Conservation (phyloP, 1,140 invertebrate species). For the Drosophila elegans region DNA sequence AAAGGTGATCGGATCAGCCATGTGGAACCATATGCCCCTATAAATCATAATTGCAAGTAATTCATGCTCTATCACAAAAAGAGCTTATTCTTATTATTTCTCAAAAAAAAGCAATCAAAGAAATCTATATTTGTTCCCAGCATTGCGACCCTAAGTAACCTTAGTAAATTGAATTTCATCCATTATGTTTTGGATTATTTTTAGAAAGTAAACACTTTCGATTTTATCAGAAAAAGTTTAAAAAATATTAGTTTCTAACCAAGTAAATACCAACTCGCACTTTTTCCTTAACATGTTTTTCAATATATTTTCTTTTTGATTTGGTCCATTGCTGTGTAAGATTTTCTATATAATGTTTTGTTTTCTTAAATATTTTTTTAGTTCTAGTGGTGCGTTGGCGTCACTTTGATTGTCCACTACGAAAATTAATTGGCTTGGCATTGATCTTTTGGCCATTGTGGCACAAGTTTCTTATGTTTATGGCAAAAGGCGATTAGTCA, state of each 20-base stretch:
- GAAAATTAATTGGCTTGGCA: slow-evolving; percentile 71
- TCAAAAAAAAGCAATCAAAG: not conserved
- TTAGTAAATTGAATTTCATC: slow-evolving; percentile 15
- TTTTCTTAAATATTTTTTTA: slow-evolving; percentile 10
- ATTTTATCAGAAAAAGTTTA: no score
- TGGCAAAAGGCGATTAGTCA: slow-evolving; percentile 68
- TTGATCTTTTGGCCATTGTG: slow-evolving; percentile 66
- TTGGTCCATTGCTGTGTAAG: not conserved
- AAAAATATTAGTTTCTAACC: no score
- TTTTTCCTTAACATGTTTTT: no score
- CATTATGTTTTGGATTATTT: not conserved
- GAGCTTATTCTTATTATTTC: slow-evolving; percentile 27
- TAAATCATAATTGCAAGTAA: not conserved
- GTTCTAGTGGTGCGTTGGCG: slow-evolving; percentile 35
- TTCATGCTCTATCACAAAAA: slow-evolving; percentile 16
- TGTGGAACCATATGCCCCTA: slow-evolving; percentile 11
- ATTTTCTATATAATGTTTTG: slow-evolving; percentile 3
- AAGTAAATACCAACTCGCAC: no score
- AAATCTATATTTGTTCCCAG: slow-evolving; percentile 26
- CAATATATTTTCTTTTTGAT: not conserved
- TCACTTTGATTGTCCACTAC: slow-evolving; percentile 49
- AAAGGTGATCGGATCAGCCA: slow-evolving; percentile 6
- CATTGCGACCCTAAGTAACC: no score
- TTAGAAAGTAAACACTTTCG: no score
- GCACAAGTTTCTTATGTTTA: slow-evolving; percentile 65